Evolutionary conservation across 2,888 invertebrate genomes (phyloP), one percentile per base, ranked within the genome.

Genomic region (Melinaea marsaeus): DNA sequence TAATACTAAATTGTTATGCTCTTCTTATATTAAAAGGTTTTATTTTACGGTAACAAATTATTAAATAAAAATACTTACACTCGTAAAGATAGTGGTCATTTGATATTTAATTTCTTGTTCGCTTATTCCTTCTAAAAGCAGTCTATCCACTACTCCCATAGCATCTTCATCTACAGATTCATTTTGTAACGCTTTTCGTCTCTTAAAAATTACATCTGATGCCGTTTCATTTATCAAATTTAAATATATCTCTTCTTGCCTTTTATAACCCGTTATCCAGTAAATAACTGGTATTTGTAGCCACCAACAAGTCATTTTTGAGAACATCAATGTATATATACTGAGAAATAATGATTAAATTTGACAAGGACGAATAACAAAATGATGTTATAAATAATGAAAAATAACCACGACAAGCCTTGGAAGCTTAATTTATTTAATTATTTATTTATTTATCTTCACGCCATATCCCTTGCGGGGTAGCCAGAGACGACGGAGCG

Each of bases 251-350:
- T 74, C 61, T 11, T 84, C 76, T n/a, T 57, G 68, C 32, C 69
- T 74, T 59, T 74, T 74, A 4, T 64, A 71, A 0, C 85, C 85
- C 0, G 75, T 61, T 4, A 84, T 11, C 79, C 83, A 83, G 67
- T 74, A 83, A 2, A 88, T 65, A 0, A 84, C 0, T 0, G 88
- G 87, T 55, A 87, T 76, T 48, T 85, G 86, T 0, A 85, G 74
- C 86, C 86, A 88, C 86, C 86, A 88, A 59, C 72, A 74, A 0
- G 84, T 83, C 79, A 87, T 87, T 63, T 79, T 83, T 13, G 71
- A 68, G 68, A 84, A 87, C 2, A 85, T 73, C 0, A 80, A 59
- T 2, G 72, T 71, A 68, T 88, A 87, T 4, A 86, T 62, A 2
- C 88, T 88, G 77, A 47, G 58, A 58, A 58, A 22, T 22, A 22